Evolutionary conservation across 2,113 vertebrate genomes (phyloP).

Genomic region (Globicephala melas): DNA sequence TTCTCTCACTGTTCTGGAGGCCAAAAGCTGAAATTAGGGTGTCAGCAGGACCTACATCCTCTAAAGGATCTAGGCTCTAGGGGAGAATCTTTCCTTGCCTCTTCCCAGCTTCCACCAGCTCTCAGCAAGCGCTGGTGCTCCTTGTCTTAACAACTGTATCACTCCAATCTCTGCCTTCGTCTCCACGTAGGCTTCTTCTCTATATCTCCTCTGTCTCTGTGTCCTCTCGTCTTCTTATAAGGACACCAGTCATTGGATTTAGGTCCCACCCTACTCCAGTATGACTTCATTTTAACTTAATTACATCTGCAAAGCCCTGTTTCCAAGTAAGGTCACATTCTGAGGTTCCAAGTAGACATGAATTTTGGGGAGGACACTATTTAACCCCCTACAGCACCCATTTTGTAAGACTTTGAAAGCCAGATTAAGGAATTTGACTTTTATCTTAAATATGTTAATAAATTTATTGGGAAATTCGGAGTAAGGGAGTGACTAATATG

Average conservation of each 20-base stretch:
- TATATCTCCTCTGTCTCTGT: neutral
- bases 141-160: neutral
- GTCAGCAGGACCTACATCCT: neutral
- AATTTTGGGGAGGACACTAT: neutral
- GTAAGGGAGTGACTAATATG: neutral
- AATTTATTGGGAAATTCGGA: neutral
- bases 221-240: neutral
- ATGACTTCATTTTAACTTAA: neutral
- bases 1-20: neutral
- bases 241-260: neutral
- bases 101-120: neutral
- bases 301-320: neutral
- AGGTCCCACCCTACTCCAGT: neutral
- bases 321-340: conserved; percentile 26
- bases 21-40: neutral
- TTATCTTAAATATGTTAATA: conserved; percentile 28
- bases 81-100: neutral
- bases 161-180: neutral
- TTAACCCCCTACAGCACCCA: neutral
- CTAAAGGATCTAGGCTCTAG: neutral
- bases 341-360: neutral
- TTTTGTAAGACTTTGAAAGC: neutral
- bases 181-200: neutral
- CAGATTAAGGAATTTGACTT: neutral
- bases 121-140: neutral